Percentiles rank a stretch among this genome's conserved stretches.
Evolutionary conservation across 2,888 invertebrate species (phyloP).

Genomic region (Aspidapion aeneum): DNA sequence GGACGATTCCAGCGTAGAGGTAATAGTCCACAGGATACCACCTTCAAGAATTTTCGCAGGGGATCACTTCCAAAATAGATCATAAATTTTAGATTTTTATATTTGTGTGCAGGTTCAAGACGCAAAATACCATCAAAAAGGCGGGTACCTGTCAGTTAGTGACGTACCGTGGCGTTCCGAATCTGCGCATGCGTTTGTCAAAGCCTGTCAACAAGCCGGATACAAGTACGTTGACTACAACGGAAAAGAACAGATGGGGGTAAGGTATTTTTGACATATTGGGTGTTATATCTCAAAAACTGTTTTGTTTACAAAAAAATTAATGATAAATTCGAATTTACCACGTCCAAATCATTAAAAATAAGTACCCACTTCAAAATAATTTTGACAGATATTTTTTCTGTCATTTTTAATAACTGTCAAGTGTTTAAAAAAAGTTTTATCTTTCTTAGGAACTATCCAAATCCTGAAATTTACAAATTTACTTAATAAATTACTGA

Average conservation of each 20-base stretch:
- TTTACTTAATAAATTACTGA: too few relatives aligned
- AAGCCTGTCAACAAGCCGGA: constrained; percentile 63
- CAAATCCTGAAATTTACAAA: too few relatives aligned
- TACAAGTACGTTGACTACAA: constrained; percentile 68
- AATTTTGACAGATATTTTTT: too few relatives aligned
- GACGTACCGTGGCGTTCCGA: constrained; percentile 48
- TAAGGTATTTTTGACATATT: constrained; percentile 47
- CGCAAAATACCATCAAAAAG: constrained; percentile 43
- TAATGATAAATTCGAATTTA: too few relatives aligned
- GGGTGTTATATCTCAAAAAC: constrained; percentile 30
- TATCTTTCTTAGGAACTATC: too few relatives aligned
- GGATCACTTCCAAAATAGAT: too few relatives aligned
- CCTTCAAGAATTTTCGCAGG: too few relatives aligned
- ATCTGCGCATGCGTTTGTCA: constrained; percentile 54
- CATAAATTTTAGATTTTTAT: neutral
- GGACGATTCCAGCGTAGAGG: constrained; percentile 41
- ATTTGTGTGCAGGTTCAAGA: constrained; percentile 25
- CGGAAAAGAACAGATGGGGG: constrained; percentile 59
- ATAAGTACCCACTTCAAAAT: too few relatives aligned
- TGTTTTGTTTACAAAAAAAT: neutral
- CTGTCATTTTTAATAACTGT: too few relatives aligned
- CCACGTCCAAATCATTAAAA: too few relatives aligned
- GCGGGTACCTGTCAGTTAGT: constrained; percentile 42
- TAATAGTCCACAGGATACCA: neutral
- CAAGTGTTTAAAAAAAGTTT: too few relatives aligned